phyloP scores from a whole-genome alignment of 2,797 vertebrate genomes.

The Echeneis naucrates region DNA sequence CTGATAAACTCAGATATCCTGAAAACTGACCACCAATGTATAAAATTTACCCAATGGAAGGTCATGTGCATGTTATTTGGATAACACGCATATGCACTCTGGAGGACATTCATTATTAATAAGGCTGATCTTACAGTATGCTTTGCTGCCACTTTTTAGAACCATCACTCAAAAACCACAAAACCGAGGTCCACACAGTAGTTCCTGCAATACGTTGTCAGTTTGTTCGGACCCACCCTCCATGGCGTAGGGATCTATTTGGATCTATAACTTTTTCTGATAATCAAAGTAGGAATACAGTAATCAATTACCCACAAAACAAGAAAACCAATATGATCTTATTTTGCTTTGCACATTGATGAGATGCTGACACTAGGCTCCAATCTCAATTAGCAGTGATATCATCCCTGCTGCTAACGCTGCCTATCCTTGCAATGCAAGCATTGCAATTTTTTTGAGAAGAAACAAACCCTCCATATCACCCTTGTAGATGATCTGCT shows the following conservation, averaged over 20 bases:
- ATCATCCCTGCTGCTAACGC: background rate
- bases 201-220: background rate
- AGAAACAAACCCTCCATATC: background rate
- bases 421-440: too few relatives aligned
- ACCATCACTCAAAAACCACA: slow-evolving; percentile 22
- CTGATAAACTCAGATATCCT: background rate
- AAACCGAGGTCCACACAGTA: background rate
- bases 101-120: background rate
- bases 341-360: slow-evolving; percentile 7
- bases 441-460: too few relatives aligned
- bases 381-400: slow-evolving; percentile 5
- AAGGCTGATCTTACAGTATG: background rate
- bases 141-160: slow-evolving; percentile 5
- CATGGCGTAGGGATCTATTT: background rate
- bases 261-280: background rate
- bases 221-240: background rate
- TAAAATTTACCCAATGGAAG: slow-evolving; percentile 3
- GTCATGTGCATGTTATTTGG: background rate
- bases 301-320: background rate
- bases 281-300: background rate
- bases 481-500: background rate
- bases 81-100: background rate
- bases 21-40: background rate
- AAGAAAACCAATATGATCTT: background rate
- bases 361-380: slow-evolving; percentile 14